Evolutionary conservation across 1,140 invertebrate genomes (phyloP), one percentile per base, ranked within the genome.

Genomic region (Zaprionus camerounensis): DNA sequence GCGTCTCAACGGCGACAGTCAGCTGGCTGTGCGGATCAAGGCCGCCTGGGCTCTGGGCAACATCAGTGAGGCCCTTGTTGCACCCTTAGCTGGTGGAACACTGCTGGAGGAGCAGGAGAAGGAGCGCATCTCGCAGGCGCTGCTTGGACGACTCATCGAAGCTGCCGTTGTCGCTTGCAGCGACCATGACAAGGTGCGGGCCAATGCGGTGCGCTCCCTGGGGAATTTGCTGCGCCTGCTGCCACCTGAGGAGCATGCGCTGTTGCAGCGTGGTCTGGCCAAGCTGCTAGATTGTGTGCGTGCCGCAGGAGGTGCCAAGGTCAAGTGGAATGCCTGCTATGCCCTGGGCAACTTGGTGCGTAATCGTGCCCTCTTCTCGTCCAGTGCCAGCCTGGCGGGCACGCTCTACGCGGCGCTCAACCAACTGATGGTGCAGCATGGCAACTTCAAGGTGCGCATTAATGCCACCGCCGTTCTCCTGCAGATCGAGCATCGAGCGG

Each of bases 271-370:
- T 9, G 94, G 94, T 13, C 94, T 96, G 64, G 92, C 94, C 67
- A 94, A 95, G 58, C 93, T 98, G 22, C 93, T 96, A 59, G 95
- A 95, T 76, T 96, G 95, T 87, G 94, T 96, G 22, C 94, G 93
- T 1, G 94, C 94, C 31, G 95, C 95, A 41, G 95, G 94, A 57
- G 96, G 96, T 81, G 96, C 97, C 94, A 98, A 98, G 93, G 96
- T 97, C 9, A 94, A 97, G 55, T 98, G 97, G 97, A 98, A 98
- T 93, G 96, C 97, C 11, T 98, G 97, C 91, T 96, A 97, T 92
- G 97, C 97, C 15, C 91, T 98, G 13, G 96, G 97, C 22, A 97
- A 96, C 78, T 94, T 96, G 49, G 94, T 97, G 91, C 95, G 95
- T 79, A 97, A 97, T 93, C 86, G 93, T 3, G 80, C 92, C 9